These are phyloP conservation scores for Ceramica pisi DNA, from an alignment of 2,888 invertebrate genomes.

Conservation along the genomic window DNA sequence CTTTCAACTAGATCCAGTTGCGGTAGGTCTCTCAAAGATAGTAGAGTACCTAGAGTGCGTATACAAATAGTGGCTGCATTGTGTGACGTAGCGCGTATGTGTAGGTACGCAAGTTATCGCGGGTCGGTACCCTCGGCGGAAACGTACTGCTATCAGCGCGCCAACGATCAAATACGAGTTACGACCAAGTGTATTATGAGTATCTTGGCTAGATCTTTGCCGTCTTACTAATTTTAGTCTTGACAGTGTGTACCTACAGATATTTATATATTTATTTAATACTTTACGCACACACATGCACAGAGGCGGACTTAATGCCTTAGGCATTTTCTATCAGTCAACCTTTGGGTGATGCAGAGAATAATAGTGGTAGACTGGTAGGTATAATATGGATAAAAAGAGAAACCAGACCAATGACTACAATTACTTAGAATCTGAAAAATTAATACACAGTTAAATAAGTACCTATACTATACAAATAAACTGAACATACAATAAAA, in stretches of 20 bases:
- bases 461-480: too few relatives aligned
- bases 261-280: too few relatives aligned
- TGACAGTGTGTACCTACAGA: neutral
- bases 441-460: too few relatives aligned
- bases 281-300: too few relatives aligned
- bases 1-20: constrained; percentile 13
- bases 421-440: too few relatives aligned
- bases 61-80: neutral
- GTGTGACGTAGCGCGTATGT: constrained; percentile 3
- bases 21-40: constrained; percentile 28
- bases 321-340: too few relatives aligned
- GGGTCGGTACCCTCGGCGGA: constrained; percentile 64
- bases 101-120: constrained; percentile 44
- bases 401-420: too few relatives aligned
- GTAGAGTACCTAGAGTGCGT: neutral
- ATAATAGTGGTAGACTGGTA: too few relatives aligned
- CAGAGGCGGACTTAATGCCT: too few relatives aligned
- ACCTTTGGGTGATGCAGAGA: too few relatives aligned
- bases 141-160: constrained; percentile 31
- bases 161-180: constrained; percentile 9
- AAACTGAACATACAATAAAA: too few relatives aligned
- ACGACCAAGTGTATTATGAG: neutral
- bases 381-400: too few relatives aligned
- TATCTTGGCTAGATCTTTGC: constrained; percentile 14
- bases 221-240: neutral